phyloP scores from a whole-genome alignment of 2,797 vertebrate genomes.

The Characodon lateralis region DNA sequence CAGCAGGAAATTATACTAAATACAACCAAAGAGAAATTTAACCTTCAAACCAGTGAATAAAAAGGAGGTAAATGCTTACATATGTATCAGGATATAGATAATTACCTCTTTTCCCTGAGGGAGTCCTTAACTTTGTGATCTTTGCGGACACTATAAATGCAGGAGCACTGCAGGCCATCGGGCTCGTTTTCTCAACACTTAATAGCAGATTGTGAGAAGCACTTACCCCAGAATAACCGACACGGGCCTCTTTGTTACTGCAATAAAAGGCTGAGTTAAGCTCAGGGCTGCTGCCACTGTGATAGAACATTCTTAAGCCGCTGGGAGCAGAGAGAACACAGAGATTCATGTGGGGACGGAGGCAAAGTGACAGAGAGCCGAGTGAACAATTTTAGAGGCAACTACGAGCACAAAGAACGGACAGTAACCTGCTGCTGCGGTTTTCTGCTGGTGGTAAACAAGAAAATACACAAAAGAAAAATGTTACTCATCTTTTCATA shows the following conservation, averaged over 20 bases:
- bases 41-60: constrained; percentile 41
- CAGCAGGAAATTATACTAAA: constrained; percentile 8
- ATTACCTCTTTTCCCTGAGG: constrained; percentile 40
- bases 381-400: constrained; percentile 45
- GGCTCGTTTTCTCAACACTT: constrained; percentile 77
- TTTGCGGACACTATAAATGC: constrained; percentile 51
- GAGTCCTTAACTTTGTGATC: constrained; percentile 50
- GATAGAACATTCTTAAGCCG: constrained; percentile 45
- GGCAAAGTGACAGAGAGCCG: constrained; percentile 44
- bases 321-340: constrained; percentile 43
- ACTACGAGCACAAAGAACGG: constrained; percentile 20
- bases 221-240: constrained; percentile 77
- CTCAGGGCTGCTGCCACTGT: constrained; percentile 68
- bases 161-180: constrained; percentile 52
- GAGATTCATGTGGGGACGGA: constrained; percentile 43
- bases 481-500: background rate
- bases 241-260: constrained; percentile 73
- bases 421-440: constrained; percentile 15
- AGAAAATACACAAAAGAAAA: background rate
- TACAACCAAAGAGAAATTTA: constrained; percentile 36
- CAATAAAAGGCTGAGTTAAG: constrained; percentile 83
- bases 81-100: constrained; percentile 32
- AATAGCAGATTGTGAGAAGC: constrained; percentile 77
- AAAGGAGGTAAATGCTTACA: constrained; percentile 21
- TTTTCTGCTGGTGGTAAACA: constrained; percentile 9